Percentiles rank a stretch among this genome's conserved stretches.
Conservation (phyloP, 2,797 vertebrate genomes). For the Halcyon smyrnensis region DNA sequence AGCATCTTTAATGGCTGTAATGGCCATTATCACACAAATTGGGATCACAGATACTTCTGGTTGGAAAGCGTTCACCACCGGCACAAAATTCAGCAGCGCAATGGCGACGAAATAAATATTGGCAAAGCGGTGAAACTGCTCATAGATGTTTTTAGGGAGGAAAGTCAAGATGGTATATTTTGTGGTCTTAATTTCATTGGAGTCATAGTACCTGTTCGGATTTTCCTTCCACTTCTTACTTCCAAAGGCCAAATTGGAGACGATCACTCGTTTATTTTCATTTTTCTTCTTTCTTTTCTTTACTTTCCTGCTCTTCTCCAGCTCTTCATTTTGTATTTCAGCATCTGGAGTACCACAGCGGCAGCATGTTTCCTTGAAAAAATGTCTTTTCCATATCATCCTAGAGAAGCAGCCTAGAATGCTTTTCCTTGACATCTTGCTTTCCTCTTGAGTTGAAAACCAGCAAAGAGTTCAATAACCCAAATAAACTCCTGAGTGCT, state of each 20-base stretch:
- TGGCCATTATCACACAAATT: slow-evolving; percentile 84
- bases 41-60: slow-evolving; percentile 89
- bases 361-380: slow-evolving; percentile 69
- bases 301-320: slow-evolving; percentile 76
- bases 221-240: slow-evolving; percentile 79
- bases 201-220: slow-evolving; percentile 84
- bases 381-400: slow-evolving; percentile 31
- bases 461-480: background rate
- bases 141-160: slow-evolving; percentile 89
- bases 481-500: background rate
- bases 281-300: slow-evolving; percentile 79
- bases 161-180: slow-evolving; percentile 89
- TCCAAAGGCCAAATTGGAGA: slow-evolving; percentile 87
- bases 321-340: slow-evolving; percentile 55
- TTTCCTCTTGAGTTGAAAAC: background rate
- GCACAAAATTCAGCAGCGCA: slow-evolving; percentile 89
- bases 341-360: slow-evolving; percentile 52
- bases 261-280: slow-evolving; percentile 80
- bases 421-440: slow-evolving; percentile 57
- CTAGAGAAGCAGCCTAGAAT: slow-evolving; percentile 28
- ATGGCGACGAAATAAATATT: slow-evolving; percentile 92
- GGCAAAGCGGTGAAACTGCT: slow-evolving; percentile 91
- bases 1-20: slow-evolving; percentile 91
- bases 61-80: slow-evolving; percentile 89
- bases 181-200: slow-evolving; percentile 91